Percentiles rank a stretch among this genome's conserved stretches.
These are phyloP conservation scores for Montipora foliosa DNA, from an alignment of 64 coral and sea anemone genomes.

Conservation along the genomic window DNA sequence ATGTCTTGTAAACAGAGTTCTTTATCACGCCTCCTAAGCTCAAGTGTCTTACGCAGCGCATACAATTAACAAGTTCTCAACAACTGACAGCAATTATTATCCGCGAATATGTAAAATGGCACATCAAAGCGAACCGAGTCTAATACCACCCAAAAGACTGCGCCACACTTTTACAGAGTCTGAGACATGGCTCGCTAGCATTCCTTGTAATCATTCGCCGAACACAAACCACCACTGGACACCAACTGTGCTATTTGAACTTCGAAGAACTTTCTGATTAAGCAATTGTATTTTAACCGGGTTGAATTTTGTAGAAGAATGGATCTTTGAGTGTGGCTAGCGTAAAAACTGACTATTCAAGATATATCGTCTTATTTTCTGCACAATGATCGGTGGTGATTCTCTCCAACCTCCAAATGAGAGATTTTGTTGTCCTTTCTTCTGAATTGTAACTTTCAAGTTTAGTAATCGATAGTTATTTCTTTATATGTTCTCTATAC, in stretches of 20 bases:
- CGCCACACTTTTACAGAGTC: not conserved
- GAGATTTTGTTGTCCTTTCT: not conserved
- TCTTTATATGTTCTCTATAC: not conserved
- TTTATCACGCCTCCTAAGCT: slow-evolving; percentile 45
- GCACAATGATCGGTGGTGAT: not conserved
- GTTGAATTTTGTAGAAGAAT: not conserved
- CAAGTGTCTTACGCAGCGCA: slow-evolving; percentile 32
- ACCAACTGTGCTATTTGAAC: not conserved
- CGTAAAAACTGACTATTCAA: not conserved
- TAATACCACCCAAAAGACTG: not conserved
- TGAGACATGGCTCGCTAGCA: not conserved
- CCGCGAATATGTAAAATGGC: slow-evolving; percentile 17
- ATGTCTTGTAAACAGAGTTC: slow-evolving; percentile 23
- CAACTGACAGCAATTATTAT: not conserved
- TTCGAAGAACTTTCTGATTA: not conserved
- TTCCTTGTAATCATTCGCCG: not conserved
- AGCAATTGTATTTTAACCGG: not conserved
- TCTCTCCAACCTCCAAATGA: not conserved
- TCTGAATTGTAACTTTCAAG: not conserved
- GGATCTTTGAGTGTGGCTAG: not conserved
- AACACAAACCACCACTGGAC: not conserved
- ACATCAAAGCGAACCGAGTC: slow-evolving; percentile 29
- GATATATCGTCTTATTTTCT: slow-evolving; percentile 2
- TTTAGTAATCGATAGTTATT: no score
- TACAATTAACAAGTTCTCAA: slow-evolving; percentile 20